Conservation (phyloP, 2,888 invertebrate genomes). For the Epicampocera succincta region DNA sequence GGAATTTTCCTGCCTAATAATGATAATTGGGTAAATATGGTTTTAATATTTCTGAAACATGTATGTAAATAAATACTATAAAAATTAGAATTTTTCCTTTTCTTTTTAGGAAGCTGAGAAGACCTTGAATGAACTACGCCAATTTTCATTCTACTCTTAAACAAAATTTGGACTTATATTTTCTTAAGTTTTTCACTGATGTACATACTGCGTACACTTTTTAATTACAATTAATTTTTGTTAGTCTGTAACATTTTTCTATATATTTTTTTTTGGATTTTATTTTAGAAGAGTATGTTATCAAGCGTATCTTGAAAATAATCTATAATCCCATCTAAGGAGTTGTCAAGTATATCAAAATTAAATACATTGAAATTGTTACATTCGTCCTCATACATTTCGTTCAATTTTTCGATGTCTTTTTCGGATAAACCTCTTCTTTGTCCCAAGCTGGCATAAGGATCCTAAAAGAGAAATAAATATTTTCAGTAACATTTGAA, state of each 20-base stretch:
- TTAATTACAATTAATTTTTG: conserved; percentile 30
- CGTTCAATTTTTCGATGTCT: conserved; percentile 82
- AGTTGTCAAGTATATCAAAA: conserved; percentile 74
- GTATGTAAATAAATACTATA: too few species aligned
- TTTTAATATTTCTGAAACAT: too few species aligned
- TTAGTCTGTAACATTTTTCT: conserved; percentile 21
- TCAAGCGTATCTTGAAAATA: conserved; percentile 73
- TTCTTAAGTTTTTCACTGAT: conserved; percentile 6
- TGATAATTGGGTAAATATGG: too few species aligned
- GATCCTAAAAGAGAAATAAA: conserved; percentile 77
- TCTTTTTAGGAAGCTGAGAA: conserved; percentile 77
- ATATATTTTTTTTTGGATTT: conserved; percentile 4
- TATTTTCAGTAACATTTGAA: neutral
- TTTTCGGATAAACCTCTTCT: conserved; percentile 83
- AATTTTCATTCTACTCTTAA: conserved; percentile 79
- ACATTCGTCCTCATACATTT: conserved; percentile 83
- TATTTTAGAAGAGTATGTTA: conserved; percentile 50
- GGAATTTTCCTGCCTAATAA: conserved; percentile 3
- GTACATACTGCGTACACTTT: conserved; percentile 44
- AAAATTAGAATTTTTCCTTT: neutral
- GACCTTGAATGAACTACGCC: conserved; percentile 79
- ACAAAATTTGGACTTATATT: neutral
- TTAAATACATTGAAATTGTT: conserved; percentile 73
- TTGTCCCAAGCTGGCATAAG: conserved; percentile 82
- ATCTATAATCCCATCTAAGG: conserved; percentile 75